Conservation (phyloP, 2,797 vertebrate species). For the Crenichthys baileyi region DNA sequence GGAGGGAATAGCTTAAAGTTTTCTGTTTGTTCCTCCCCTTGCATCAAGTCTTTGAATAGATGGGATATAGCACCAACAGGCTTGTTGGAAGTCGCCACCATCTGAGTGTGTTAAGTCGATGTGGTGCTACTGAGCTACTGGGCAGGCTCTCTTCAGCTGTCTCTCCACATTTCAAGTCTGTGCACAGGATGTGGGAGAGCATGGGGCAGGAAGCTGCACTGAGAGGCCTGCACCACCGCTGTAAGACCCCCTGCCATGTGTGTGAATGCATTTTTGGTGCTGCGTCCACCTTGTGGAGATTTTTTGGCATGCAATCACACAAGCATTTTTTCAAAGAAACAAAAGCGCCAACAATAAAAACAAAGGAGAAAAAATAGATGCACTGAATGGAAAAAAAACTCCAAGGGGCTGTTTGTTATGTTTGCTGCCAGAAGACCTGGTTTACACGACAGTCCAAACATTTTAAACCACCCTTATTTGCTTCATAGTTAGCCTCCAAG, state of each 20-base stretch:
- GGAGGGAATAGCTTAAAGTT: constrained; percentile 78
- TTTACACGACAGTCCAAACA: constrained; percentile 39
- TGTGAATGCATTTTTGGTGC: constrained; percentile 78
- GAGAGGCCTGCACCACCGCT: constrained; percentile 58
- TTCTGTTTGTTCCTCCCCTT: constrained; percentile 69
- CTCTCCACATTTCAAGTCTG: constrained; percentile 82
- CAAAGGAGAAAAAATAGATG: constrained; percentile 64
- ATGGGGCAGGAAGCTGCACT: constrained; percentile 65
- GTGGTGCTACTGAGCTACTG: constrained; percentile 78
- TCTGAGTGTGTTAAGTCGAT: constrained; percentile 64
- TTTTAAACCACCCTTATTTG: neutral
- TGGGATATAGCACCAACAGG: constrained; percentile 80
- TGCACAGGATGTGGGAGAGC: constrained; percentile 79
- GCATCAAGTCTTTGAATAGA: constrained; percentile 78
- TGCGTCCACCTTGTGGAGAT: constrained; percentile 74
- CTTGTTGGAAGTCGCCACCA: constrained; percentile 58
- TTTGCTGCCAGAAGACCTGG: constrained; percentile 69
- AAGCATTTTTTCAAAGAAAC: constrained; percentile 67
- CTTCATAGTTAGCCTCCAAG: neutral
- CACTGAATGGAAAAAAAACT: constrained; percentile 67
- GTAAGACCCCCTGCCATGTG: constrained; percentile 63
- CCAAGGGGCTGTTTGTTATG: constrained; percentile 46
- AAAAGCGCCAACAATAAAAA: constrained; percentile 66
- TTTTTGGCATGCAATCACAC: constrained; percentile 74
- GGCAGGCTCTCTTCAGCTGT: constrained; percentile 68